A percentile compares a stretch with the other conserved stretches of the same genome.
Conservation (phyloP, 1,140 invertebrate species). For the Luehdorfia chinensis region DNA sequence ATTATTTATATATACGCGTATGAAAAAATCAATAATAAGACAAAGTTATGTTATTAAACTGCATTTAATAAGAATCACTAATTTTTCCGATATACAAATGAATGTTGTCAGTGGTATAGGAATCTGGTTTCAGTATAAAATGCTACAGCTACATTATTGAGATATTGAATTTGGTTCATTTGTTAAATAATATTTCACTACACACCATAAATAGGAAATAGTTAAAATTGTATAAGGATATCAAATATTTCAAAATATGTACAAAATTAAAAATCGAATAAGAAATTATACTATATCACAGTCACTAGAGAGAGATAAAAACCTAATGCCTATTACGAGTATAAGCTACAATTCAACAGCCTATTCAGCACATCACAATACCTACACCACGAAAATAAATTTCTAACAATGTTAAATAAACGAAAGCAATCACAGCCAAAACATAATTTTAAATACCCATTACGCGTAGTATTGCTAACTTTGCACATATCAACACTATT, state of each 20-base stretch:
- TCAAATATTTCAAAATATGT: conserved; percentile 69
- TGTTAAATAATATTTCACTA: conserved; percentile 35
- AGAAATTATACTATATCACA: conserved; percentile 75
- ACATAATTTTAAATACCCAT: conserved; percentile 11
- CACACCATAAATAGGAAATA: conserved; percentile 63
- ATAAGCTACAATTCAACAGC: conserved; percentile 49
- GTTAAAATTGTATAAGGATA: conserved; percentile 74
- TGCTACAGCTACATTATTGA: conserved; percentile 36
- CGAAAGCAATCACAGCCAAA: conserved; percentile 17
- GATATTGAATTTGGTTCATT: conserved; percentile 4
- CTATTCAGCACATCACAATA: conserved; percentile 63
- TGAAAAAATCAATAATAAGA: no score
- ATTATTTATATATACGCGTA: no score
- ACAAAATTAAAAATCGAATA: conserved; percentile 64
- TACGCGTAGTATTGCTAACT: neutral
- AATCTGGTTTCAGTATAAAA: conserved; percentile 53
- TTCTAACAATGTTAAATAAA: neutral
- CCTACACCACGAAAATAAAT: conserved; percentile 29
- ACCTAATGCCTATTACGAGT: conserved; percentile 45
- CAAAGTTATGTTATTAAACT: conserved; percentile 17
- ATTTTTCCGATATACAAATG: conserved; percentile 40
- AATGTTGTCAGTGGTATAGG: conserved; percentile 31
- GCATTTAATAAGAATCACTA: conserved; percentile 42
- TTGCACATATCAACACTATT: neutral
- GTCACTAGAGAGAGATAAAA: conserved; percentile 70